Evolutionary conservation across 2,113 vertebrate species (phyloP).

Genomic region (Rhabdomys dilectus): DNA sequence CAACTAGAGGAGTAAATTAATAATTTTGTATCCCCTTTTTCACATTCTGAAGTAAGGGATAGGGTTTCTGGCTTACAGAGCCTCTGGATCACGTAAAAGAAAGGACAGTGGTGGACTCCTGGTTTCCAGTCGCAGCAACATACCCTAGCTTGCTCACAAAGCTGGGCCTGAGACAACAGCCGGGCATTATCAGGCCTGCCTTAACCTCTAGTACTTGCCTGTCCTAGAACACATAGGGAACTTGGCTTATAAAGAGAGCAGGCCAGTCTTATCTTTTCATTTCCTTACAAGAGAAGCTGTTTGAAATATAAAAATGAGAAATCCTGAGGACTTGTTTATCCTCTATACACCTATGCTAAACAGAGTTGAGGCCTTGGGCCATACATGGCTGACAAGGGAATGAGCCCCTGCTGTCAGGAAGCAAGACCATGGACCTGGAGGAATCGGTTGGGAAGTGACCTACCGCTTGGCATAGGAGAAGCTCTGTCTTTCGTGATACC

Average conservation of each 20-base stretch:
- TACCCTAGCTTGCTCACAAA: rapidly evolving
- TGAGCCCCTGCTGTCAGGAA: not conserved
- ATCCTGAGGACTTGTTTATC: not conserved
- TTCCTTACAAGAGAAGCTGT: no score
- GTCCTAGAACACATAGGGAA: not conserved
- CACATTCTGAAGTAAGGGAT: not conserved
- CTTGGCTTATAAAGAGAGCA: not conserved
- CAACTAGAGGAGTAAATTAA: not conserved
- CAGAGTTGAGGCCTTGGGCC: rapidly evolving
- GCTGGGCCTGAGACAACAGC: not conserved
- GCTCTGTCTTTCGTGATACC: rapidly evolving
- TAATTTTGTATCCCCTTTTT: not conserved
- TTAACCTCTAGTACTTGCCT: not conserved
- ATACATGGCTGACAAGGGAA: no score
- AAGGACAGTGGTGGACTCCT: not conserved
- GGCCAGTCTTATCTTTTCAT: not conserved
- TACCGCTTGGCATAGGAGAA: not conserved
- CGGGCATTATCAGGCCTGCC: not conserved
- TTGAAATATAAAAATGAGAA: not conserved
- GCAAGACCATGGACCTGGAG: no score
- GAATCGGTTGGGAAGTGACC: not conserved
- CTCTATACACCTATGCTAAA: no score
- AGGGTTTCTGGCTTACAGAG: no score
- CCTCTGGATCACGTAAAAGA: not conserved
- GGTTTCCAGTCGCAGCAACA: not conserved